Percentiles rank a stretch among this genome's conserved stretches.
phyloP scores from a whole-genome alignment of 2,888 invertebrate species.

The Lycophotia porphyrea region DNA sequence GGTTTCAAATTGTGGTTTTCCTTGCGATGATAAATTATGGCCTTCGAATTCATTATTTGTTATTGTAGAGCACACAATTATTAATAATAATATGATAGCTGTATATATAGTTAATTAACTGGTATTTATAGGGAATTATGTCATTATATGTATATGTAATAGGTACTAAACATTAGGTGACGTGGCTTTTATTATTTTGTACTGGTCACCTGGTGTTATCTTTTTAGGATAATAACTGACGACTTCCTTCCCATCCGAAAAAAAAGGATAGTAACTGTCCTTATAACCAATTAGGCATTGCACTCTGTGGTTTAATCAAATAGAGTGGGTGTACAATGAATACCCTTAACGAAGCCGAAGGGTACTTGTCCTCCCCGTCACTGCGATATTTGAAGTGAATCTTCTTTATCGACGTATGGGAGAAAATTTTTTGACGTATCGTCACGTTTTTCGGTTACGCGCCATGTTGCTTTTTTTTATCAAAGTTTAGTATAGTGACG shows the following conservation, averaged over 20 bases:
- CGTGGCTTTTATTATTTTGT: slow-evolving; percentile 1
- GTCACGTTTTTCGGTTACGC: too few species aligned
- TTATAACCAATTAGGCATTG: neutral
- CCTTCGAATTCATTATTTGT: slow-evolving; percentile 27
- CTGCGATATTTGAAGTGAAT: too few species aligned
- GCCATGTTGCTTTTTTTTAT: too few species aligned
- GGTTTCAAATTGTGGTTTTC: slow-evolving; percentile 51
- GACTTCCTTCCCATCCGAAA: too few species aligned
- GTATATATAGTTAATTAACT: slow-evolving; percentile 26
- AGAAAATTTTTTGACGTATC: too few species aligned
- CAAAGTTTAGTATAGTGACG: too few species aligned
- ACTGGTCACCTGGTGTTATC: too few species aligned
- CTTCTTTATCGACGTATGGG: too few species aligned
- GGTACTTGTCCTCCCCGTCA: neutral
- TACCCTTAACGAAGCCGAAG: neutral
- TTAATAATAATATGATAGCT: slow-evolving; percentile 10
- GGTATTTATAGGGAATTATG: slow-evolving; percentile 34
- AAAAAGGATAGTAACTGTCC: neutral
- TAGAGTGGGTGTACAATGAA: neutral
- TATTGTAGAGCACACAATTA: slow-evolving; percentile 30
- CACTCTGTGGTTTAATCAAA: neutral
- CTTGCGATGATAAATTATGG: slow-evolving; percentile 29
- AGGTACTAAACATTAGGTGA: neutral
- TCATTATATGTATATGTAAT: slow-evolving; percentile 32
- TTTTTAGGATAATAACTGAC: neutral